Conservation (phyloP, 2,113 vertebrate genomes). For the Megaceryle maxima region DNA sequence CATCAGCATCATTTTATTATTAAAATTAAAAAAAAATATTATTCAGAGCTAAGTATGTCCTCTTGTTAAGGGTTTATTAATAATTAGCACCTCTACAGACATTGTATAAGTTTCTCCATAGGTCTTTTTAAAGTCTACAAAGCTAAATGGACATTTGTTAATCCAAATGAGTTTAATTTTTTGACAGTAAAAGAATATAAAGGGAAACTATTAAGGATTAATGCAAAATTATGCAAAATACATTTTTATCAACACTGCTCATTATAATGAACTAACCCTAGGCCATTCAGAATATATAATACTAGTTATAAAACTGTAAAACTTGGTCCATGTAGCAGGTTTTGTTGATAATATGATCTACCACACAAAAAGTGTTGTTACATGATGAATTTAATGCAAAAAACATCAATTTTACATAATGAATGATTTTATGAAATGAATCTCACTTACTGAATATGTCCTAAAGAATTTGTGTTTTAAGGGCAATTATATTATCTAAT, state of each 20-base stretch:
- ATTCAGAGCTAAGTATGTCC: not conserved
- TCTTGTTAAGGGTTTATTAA: not conserved
- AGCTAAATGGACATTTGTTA: not conserved
- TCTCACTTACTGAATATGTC: not conserved
- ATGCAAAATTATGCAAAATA: slow-evolving; percentile 14
- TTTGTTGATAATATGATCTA: not conserved
- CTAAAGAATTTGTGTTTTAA: not conserved
- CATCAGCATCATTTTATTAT: not conserved
- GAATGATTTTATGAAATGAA: not conserved
- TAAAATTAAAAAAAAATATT: not conserved
- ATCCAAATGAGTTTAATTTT: not conserved
- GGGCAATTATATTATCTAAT: not conserved
- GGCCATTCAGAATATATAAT: not conserved
- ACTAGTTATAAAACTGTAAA: not conserved
- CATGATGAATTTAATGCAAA: not conserved
- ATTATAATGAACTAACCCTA: not conserved
- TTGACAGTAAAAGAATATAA: not conserved
- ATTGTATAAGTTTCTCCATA: not conserved
- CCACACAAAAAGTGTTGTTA: not conserved
- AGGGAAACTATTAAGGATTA: not conserved
- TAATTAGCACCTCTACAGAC: not conserved
- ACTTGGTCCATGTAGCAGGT: not conserved
- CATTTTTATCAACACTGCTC: not conserved
- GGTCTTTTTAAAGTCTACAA: not conserved
- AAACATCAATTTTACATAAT: not conserved